Evolutionary conservation across 1,140 invertebrate genomes (phyloP).

Genomic region (Zaprionus ghesquierei): DNA sequence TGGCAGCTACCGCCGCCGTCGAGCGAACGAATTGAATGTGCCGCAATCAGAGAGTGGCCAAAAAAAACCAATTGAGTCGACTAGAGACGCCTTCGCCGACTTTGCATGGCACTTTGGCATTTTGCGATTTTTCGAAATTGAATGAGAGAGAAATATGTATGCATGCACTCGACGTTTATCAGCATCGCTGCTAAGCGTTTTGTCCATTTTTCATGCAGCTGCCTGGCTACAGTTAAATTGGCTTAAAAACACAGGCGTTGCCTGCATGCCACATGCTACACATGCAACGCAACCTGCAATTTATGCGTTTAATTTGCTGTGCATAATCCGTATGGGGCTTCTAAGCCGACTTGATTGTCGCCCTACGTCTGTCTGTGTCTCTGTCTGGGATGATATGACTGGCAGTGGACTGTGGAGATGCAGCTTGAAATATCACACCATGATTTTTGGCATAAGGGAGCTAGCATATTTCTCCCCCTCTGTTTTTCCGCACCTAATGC

Average conservation of each 20-base stretch:
- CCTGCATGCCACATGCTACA: not conserved
- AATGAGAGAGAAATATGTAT: conserved; percentile 30
- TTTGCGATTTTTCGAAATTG: conserved; percentile 55
- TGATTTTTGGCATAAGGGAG: not conserved
- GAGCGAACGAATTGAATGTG: conserved; percentile 63
- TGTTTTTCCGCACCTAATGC: not conserved
- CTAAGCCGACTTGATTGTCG: conserved; percentile 32
- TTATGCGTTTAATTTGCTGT: conserved; percentile 23
- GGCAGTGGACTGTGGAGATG: conserved; percentile 1
- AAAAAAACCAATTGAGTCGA: not conserved
- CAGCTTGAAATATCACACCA: conserved; percentile 28
- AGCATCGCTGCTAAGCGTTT: conserved; percentile 34
- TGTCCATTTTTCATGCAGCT: conserved; percentile 51
- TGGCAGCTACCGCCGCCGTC: conserved; percentile 54
- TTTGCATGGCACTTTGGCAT: conserved; percentile 18
- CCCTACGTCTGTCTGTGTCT: not conserved
- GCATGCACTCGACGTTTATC: conserved; percentile 32
- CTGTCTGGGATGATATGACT: not conserved
- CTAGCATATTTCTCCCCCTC: not conserved
- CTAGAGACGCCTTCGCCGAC: not conserved
- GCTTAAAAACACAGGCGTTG: conserved; percentile 24
- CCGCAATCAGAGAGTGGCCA: conserved; percentile 44
- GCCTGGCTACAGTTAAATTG: conserved; percentile 30
- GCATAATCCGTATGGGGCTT: conserved; percentile 20
- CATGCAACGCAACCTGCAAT: conserved; percentile 21